A percentile compares a stretch with the other conserved stretches of the same genome.
These are phyloP conservation scores for Clusia tigrina DNA, from an alignment of 2,888 invertebrate species.

Conservation along the genomic window DNA sequence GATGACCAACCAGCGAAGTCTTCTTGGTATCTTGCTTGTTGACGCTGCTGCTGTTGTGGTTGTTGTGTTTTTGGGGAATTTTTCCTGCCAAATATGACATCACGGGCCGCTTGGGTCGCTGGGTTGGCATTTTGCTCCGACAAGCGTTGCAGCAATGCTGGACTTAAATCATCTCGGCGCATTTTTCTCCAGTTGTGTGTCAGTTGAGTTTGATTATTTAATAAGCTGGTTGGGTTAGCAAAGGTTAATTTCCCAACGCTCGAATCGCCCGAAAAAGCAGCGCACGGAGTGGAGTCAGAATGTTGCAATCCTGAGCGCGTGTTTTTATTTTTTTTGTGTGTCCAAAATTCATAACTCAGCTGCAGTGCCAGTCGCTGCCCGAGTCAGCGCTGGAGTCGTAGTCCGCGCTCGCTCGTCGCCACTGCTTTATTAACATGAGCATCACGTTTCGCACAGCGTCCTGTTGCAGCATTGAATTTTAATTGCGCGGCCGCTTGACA, in stretches of 20 bases:
- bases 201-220: conserved; percentile 36
- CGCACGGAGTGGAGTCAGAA: neutral
- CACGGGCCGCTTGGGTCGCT: conserved; percentile 18
- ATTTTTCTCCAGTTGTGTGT: conserved; percentile 8
- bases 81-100: conserved; percentile 27
- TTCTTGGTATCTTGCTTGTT: neutral
- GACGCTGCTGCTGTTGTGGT: neutral
- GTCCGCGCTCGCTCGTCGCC: neutral
- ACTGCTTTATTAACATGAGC: conserved; percentile 29
- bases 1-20: no score
- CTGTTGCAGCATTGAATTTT: conserved; percentile 31
- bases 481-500: no score
- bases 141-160: conserved; percentile 41
- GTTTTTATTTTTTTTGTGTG: neutral
- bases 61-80: conserved; percentile 12
- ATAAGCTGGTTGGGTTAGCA: conserved; percentile 33
- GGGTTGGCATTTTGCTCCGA: conserved; percentile 20
- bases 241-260: neutral
- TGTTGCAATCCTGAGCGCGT: neutral
- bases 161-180: neutral
- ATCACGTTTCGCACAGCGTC: conserved; percentile 37
- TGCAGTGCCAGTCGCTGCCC: neutral
- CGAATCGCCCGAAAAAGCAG: neutral
- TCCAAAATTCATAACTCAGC: neutral
- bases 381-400: neutral